A percentile compares a stretch with the other conserved stretches of the same genome.
These are phyloP conservation scores for Zaprionus tsacasi DNA, from an alignment of 1,140 invertebrate species.

Conservation along the genomic window DNA sequence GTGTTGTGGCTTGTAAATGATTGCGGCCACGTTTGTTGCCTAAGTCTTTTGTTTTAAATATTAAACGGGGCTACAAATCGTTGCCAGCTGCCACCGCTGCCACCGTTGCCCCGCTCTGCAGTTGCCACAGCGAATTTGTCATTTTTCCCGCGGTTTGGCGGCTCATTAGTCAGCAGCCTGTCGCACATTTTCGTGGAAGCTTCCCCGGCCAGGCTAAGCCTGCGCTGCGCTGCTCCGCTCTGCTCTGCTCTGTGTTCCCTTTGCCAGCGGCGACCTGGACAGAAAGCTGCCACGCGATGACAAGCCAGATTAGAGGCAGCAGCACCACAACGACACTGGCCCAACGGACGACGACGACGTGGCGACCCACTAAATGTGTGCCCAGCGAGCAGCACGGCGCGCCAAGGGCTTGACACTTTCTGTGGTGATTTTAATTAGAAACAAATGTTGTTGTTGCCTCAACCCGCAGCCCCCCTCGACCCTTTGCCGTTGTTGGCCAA, in stretches of 20 bases:
- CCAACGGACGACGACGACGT: conserved; percentile 9
- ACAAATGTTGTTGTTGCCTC: conserved; percentile 32
- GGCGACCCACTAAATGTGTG: conserved; percentile 63
- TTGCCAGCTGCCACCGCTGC: conserved; percentile 44
- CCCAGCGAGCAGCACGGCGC: conserved; percentile 17
- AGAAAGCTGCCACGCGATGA: conserved; percentile 80
- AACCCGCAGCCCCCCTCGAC: not conserved
- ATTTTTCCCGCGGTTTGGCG: conserved; percentile 80
- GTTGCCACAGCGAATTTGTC: conserved; percentile 69
- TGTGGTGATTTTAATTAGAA: conserved; percentile 79
- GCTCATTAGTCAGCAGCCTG: conserved; percentile 74
- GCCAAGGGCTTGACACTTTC: conserved; percentile 76
- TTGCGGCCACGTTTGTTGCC: conserved; percentile 58
- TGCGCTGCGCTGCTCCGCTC: conserved; percentile 10
- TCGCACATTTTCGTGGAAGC: conserved; percentile 80
- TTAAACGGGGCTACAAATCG: conserved; percentile 78
- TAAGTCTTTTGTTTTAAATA: conserved; percentile 81
- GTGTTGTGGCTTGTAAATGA: conserved; percentile 55
- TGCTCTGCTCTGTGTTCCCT: conserved; percentile 17
- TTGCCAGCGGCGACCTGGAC: conserved; percentile 29
- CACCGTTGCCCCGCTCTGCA: conserved; percentile 26
- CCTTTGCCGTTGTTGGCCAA: conserved; percentile 13
- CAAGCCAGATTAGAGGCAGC: conserved; percentile 67
- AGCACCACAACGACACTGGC: conserved; percentile 59
- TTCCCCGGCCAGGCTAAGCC: conserved; percentile 22